Evolutionary conservation across 2,888 invertebrate species (phyloP), one percentile per base, ranked within the genome.

Genomic region (Lochmaea capreae): DNA sequence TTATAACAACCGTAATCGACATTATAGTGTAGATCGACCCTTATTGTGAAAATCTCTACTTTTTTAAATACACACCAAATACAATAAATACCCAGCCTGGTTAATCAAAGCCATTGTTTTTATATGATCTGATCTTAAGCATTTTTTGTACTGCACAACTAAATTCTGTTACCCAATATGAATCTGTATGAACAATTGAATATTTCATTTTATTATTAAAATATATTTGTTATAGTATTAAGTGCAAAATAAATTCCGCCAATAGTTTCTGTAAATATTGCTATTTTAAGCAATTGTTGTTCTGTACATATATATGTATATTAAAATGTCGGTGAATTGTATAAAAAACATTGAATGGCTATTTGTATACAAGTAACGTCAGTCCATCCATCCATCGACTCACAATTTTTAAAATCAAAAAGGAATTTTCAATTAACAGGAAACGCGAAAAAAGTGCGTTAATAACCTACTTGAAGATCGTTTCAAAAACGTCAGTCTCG

Each of bases 241-340:
- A 54, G 16, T 54, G 54, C 54, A 54, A 54, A 54, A 54, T 54
- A 11, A 52, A 54, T 54, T 54, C 18, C 18, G 54, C 18, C 54
- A 54, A 54, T 54, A 54, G 16, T 18, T 54, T 54, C 18, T 54
- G 8, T 54, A 11, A 18, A 54, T 54, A 54, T 54, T 18, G 16
- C 54, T 16, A 54, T 16, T 9, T 54, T 54, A 9, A 54, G 54
- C 54, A 54, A 16, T 54, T 54, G 54, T 54, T 54, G n/a, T 16
- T 16, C 8, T 18, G n/a, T 49, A 49, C 52, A 52, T 52, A n/a
- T 52, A 46, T 12, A 54, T 54, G 54, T 54, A 18, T 54, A 54
- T 54, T 54, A 10, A 54, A 54, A 54, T 54, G 16, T 54, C 16
- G 54, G 54, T 54, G 54, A 54, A 18, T 54, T 54, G 54, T 54